A percentile compares a stretch with the other conserved stretches of the same genome.
phyloP scores from a whole-genome alignment of 2,113 vertebrate species.

The Loxodonta africana region DNA sequence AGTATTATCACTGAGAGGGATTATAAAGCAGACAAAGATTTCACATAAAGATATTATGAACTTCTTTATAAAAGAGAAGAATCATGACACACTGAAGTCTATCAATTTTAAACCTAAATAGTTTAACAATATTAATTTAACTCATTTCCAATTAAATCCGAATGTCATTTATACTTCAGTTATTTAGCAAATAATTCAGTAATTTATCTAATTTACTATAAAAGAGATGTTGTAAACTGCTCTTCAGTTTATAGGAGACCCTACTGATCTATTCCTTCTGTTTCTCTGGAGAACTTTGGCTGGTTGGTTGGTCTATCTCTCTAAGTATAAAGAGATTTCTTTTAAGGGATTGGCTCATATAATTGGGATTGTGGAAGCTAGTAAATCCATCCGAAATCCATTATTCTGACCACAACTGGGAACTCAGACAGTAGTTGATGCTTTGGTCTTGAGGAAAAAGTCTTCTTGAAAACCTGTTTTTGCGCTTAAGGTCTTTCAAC shows the following conservation, averaged over 20 bases:
- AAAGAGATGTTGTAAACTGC: not conserved
- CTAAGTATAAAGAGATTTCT: not conserved
- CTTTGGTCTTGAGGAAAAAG: not conserved
- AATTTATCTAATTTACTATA: not conserved
- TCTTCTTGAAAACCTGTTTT: not conserved
- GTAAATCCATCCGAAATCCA: not conserved
- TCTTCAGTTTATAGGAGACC: not conserved
- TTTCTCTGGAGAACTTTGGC: no score
- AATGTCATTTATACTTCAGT: not conserved
- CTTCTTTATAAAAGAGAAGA: not conserved
- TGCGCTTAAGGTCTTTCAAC: not conserved
- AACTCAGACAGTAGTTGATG: not conserved
- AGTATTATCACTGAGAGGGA: not conserved
- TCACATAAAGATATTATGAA: not conserved
- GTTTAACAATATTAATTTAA: not conserved
- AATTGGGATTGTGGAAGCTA: not conserved
- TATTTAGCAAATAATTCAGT: not conserved
- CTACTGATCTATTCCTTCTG: no score
- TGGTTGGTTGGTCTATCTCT: no score
- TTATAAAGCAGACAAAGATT: not conserved
- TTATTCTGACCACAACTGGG: not conserved
- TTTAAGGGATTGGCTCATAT: not conserved
- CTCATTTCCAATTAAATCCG: not conserved
- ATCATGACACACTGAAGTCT: not conserved
- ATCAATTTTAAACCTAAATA: not conserved